Conservation (phyloP, 2,888 invertebrate genomes). For the Drosophila sordidula region DNA sequence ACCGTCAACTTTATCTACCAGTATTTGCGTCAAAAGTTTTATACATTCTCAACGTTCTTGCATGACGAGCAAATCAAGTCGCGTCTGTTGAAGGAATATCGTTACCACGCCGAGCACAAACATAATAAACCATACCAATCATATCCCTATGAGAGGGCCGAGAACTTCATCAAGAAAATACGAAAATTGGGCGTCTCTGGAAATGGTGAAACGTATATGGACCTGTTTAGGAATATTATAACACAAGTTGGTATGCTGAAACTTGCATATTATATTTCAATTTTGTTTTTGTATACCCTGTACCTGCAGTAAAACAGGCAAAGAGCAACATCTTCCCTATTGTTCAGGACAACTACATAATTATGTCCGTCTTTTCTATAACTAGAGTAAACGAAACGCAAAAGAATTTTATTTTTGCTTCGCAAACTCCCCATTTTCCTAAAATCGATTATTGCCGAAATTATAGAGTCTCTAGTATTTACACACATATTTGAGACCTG, state of each 20-base stretch:
- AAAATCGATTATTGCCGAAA: no score
- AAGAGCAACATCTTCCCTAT: no score
- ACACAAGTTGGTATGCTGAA: slow-evolving; percentile 92
- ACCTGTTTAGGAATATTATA: slow-evolving; percentile 95
- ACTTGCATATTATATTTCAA: no score
- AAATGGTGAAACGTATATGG: slow-evolving; percentile 95
- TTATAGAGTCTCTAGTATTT: no score
- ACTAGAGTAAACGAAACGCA: no score
- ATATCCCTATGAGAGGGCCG: slow-evolving; percentile 92
- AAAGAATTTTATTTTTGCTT: no score
- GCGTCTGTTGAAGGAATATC: slow-evolving; percentile 94
- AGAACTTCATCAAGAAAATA: slow-evolving; percentile 96
- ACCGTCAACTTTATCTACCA: slow-evolving; percentile 97
- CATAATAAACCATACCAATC: slow-evolving; percentile 68
- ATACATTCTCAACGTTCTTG: slow-evolving; percentile 97
- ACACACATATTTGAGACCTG: no score
- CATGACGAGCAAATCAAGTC: slow-evolving; percentile 99
- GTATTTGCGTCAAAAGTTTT: slow-evolving; percentile 96
- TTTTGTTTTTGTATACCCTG: no score
- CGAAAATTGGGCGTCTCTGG: slow-evolving; percentile 93
- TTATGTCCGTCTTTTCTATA: no score
- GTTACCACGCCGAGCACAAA: slow-evolving; percentile 90
- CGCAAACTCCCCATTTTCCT: no score
- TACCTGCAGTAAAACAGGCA: no score
- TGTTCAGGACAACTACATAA: no score